phyloP scores from a whole-genome alignment of 2,888 invertebrate species.

The Hydropsyche betteni region DNA sequence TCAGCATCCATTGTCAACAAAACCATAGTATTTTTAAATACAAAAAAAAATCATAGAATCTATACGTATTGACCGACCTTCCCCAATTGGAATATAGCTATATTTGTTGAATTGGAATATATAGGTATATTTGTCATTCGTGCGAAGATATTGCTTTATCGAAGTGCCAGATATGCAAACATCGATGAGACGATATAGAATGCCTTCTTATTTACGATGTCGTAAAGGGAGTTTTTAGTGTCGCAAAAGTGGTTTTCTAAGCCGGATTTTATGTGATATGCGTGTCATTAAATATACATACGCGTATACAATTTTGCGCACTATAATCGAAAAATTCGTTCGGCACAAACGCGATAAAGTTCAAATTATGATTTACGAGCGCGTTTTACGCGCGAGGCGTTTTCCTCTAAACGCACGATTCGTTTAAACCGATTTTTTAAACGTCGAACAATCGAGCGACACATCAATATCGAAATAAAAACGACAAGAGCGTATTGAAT shows the following conservation, averaged over 20 bases:
- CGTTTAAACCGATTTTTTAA: too few relatives aligned
- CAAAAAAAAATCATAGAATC: too few relatives aligned
- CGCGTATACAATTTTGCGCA: background rate
- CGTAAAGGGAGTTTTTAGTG: conserved; percentile 22
- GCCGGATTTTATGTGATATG: conserved; percentile 14
- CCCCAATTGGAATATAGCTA: too few relatives aligned
- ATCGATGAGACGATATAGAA: conserved; percentile 11
- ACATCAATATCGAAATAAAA: too few relatives aligned
- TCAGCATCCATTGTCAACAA: too few relatives aligned
- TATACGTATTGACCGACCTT: too few relatives aligned
- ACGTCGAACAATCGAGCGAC: too few relatives aligned
- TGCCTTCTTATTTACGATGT: conserved; percentile 17
- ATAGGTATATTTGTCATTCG: too few relatives aligned
- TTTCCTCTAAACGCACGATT: too few relatives aligned
- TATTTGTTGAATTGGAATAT: too few relatives aligned
- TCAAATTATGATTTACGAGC: conserved; percentile 4
- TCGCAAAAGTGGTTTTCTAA: conserved; percentile 26
- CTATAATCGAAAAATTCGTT: background rate
- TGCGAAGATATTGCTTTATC: background rate
- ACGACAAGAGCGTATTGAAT: too few relatives aligned
- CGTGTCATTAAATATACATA: conserved; percentile 13
- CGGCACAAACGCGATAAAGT: background rate
- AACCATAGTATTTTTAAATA: too few relatives aligned
- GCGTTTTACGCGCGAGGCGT: background rate
- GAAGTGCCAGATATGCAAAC: conserved; percentile 16